Evolutionary conservation across 2,797 vertebrate species (phyloP).

Genomic region (Sebastes steindachneri): DNA sequence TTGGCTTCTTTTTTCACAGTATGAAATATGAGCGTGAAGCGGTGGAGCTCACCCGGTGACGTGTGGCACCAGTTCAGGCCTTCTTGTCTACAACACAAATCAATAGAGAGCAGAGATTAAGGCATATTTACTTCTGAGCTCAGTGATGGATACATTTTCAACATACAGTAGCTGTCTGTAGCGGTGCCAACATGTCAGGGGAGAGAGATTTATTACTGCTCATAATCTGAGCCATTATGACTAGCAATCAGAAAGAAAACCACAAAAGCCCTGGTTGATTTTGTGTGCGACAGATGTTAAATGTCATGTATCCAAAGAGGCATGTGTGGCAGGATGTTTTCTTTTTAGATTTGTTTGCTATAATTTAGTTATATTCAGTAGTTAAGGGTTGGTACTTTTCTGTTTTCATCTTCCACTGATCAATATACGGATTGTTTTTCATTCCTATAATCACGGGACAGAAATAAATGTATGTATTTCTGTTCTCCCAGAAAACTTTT

Average conservation of each 20-base stretch:
- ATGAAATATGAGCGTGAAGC: slow-evolving; percentile 45
- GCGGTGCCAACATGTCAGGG: slow-evolving; percentile 31
- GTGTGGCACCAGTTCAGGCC: slow-evolving; percentile 40
- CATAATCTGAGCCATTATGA: slow-evolving; percentile 49
- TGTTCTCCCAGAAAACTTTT: background rate
- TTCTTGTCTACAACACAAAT: slow-evolving; percentile 46
- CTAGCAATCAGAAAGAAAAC: slow-evolving; percentile 44
- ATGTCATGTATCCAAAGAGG: slow-evolving; percentile 33
- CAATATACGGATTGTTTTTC: background rate
- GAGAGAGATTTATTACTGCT: slow-evolving; percentile 36
- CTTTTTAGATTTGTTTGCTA: background rate
- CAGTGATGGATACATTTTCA: slow-evolving; percentile 49
- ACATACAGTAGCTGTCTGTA: slow-evolving; percentile 34
- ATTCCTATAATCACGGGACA: background rate
- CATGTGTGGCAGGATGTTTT: background rate
- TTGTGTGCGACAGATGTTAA: slow-evolving; percentile 49
- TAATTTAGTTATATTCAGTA: background rate
- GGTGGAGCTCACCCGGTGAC: slow-evolving; percentile 18
- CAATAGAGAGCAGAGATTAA: slow-evolving; percentile 54
- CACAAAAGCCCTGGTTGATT: slow-evolving; percentile 39
- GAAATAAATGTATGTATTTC: background rate
- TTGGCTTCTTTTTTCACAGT: slow-evolving; percentile 16
- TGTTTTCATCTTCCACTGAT: background rate
- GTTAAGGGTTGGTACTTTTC: background rate
- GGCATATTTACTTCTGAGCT: slow-evolving; percentile 43